Evolutionary conservation across 1,140 invertebrate genomes (phyloP), one percentile per base, ranked within the genome.

Genomic region (Drosophila ercepeae): DNA sequence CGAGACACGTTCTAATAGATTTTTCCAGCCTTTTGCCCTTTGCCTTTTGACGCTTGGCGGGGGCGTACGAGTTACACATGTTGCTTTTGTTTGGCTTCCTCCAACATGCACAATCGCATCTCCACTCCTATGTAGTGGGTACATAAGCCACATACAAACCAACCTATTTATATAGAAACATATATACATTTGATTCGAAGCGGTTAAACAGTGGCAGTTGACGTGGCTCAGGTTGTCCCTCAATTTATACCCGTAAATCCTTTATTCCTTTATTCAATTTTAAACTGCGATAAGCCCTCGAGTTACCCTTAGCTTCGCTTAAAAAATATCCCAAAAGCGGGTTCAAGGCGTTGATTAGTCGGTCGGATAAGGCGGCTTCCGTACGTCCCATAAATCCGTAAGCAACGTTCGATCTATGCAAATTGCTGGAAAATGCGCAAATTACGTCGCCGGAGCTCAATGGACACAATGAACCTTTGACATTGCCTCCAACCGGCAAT

Each of bases 21-120:
- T 86, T 81, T 84, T 86, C 69, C 82, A 86, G 82, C 61, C 73
- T 86, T 60, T 88, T 73, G 82, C 61, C 73, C 88, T 60, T 88
- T 73, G 82, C 73, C 82, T 77, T 84, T 84, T 86, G 71, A 68
- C 54, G 46, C 63, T 44, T 59, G 44, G 54, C 81, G 73, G 72
- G 67, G 68, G n/a, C 82, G 59, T 88, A 78, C 82, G 81, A 88
- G 82, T 88, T 82, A 88, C 82, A 88, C 82, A 88, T 88, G 82
- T 88, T 88, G 82, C 77, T 73, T 71, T 88, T 88, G 82, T 88
- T 88, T 88, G 82, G 82, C 82, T 88, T 88, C 77, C 82, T 88
- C 77, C 81, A 78, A 72, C 73, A 77, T 46, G 74, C 58, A 46
- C 61, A 46, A 46, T 63, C 36, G 14, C 39, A 11, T 4, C 29